Base-by-base conservation (phyloP, 2,888 invertebrate genomes). In the Ophion slaviceki region DNA sequence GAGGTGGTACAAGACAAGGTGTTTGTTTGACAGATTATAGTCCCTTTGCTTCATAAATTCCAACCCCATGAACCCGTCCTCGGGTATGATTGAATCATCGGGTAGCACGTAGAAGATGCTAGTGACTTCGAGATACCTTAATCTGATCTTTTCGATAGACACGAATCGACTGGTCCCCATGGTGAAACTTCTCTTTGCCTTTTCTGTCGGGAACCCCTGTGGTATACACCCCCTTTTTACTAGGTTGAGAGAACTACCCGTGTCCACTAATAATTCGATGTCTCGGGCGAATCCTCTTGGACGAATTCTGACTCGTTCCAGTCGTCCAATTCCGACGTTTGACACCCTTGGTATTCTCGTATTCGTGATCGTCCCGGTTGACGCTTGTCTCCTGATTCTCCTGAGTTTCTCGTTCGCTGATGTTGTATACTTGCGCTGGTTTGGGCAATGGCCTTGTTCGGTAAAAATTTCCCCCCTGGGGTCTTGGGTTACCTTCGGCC, bases 91-190 rank as follows among this genome's bases (percentile, higher is more conserved):
- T 0, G 62, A 74, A 17, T 74, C 74, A n/a, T 62, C 74, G 17
- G 74, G 74, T 28, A 74, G 28, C 62, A 62, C 62, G 10, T 74
- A 62, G 17, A 74, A 74, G 24, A 45, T 74, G 74, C 62, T 62
- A n/a, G 74, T 74, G 0, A 28, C 62, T 45, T 47, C 45, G 14
- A 74, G 62, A 62, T 74, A 74, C 28, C 24, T 62, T 24, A 62
- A 45, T 40, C 24, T 62, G 17, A 74, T 28, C 8, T 74, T 74
- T 45, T 62, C 74, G 2, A 28, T 74, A 4, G 45, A 45, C 45
- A 45, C 62, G 24, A 74, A 74, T 24, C 74, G 74, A 20, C 74
- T 74, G 74, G 74, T 74, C 45, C 62, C 74, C 74, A 74, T 62
- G 62, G 45, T 17, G 40, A 61, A 72, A n/a, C 59, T 72, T 36